Conservation (phyloP, 1,140 invertebrate species). For the Galleria mellonella region DNA sequence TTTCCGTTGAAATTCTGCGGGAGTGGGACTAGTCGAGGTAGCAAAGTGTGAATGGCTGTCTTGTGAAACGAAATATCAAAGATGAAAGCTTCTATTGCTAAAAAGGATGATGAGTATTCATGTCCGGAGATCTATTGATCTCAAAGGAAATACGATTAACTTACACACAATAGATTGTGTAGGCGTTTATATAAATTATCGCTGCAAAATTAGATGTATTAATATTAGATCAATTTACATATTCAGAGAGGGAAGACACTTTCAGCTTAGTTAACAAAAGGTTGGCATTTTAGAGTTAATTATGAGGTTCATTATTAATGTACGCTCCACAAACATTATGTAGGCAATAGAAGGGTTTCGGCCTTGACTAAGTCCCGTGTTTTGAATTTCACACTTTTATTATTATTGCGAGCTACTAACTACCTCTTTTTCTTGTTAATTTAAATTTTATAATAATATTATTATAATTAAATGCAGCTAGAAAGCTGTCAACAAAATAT, state of each 20-base stretch:
- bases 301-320: constrained; percentile 8
- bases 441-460: no score
- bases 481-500: no score
- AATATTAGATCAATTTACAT: no score
- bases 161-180: no score
- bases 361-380: constrained; percentile 2
- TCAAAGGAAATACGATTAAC: no score
- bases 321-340: background rate
- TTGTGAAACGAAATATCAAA: constrained; percentile 29
- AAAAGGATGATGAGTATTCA: constrained; percentile 17
- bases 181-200: no score
- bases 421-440: no score
- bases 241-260: no score
- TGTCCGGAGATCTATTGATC: no score
- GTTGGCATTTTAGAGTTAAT: constrained; percentile 3
- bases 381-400: background rate
- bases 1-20: constrained; percentile 28
- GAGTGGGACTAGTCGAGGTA: constrained; percentile 16
- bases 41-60: constrained; percentile 30
- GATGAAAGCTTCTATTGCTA: constrained; percentile 11
- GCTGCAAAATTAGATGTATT: no score
- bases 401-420: no score
- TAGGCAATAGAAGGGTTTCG: background rate
- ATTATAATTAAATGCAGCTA: no score
- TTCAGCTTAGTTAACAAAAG: constrained; percentile 7